Evolutionary conservation across 1,140 invertebrate genomes (phyloP), one percentile per base, ranked within the genome.

Genomic region (Drosophila elegans): DNA sequence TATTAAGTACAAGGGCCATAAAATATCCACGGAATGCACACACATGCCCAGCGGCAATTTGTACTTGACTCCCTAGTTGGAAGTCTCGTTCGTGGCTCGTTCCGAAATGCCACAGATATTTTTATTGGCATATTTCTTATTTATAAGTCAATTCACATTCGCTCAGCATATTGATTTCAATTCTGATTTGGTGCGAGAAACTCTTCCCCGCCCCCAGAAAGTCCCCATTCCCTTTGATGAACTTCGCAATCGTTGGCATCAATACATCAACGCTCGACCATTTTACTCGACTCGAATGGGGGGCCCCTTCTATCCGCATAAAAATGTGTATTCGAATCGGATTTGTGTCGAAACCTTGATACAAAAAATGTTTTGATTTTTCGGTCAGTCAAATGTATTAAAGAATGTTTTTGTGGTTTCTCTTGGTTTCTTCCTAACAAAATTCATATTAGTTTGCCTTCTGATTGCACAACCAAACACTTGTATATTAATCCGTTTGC

Each of bases 81-180:
- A 45, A 67, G 64, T 62, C 61, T 46, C 54, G 39, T 32, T 34
- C 16, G 21, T 13, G 49, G 32, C 38, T 29, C 27, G 25, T n/a
- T 36, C 32, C 55, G 36, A 64, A 72, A 62, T 71, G 53, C 67
- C 63, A 78, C 4, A 74, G 59, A 72, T 75, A 78, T 72, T 79
- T 83, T 89, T 80, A 86, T 88, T 80, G 71, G 79, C 83, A 79
- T 79, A 79, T 79, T 77, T 77, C 45, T 74, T 41, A 66, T 83
- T 83, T 62, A 86, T 73, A 79, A 85, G 78, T 73, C 68, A 79
- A 85, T 90, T 85, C 89, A 82, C 84, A 90, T 86, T 74, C 86
- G 54, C 38, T 52, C 34, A 60, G 46, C 78, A 77, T 60, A 80
- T 74, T 80, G 76, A 61, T 62, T 80, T 78, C 78, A 56, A 74